Conservation (phyloP, 2,797 vertebrate species). For the Peromyscus nudipes region DNA sequence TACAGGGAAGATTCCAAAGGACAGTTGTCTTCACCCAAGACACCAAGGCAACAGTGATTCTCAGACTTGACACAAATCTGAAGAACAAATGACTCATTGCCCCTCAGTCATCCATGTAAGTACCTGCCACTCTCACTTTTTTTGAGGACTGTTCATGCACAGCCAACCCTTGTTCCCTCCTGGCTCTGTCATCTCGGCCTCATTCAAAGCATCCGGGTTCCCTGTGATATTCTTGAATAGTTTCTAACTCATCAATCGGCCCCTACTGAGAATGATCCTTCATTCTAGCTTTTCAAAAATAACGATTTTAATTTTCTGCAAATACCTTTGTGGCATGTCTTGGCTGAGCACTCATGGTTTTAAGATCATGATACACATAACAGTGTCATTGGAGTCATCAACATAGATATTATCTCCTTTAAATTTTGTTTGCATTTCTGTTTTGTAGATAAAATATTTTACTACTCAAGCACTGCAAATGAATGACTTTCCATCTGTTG, state of each 20-base stretch:
- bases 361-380: not conserved
- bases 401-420: not conserved
- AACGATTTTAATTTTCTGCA: constrained; percentile 54
- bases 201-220: not conserved
- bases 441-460: constrained; percentile 33
- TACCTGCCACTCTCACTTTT: not conserved
- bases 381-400: not conserved
- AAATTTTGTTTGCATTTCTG: not conserved
- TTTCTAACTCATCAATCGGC: not conserved
- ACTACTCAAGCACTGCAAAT: not conserved
- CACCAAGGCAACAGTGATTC: not conserved
- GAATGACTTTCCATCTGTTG: constrained; percentile 27
- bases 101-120: not conserved
- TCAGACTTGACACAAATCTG: not conserved
- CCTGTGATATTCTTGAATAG: not conserved
- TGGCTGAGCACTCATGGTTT: not conserved
- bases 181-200: not conserved
- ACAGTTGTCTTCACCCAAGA: not conserved
- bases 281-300: constrained; percentile 47
- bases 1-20: not conserved
- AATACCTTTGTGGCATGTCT: not conserved
- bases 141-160: not conserved
- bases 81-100: constrained; percentile 43
- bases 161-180: not conserved
- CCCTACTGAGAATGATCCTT: not conserved